Percentiles rank a stretch among this genome's conserved stretches.
These are phyloP conservation scores for Loris lydekkerianus DNA, from an alignment of 2,797 vertebrate genomes.

Conservation along the genomic window DNA sequence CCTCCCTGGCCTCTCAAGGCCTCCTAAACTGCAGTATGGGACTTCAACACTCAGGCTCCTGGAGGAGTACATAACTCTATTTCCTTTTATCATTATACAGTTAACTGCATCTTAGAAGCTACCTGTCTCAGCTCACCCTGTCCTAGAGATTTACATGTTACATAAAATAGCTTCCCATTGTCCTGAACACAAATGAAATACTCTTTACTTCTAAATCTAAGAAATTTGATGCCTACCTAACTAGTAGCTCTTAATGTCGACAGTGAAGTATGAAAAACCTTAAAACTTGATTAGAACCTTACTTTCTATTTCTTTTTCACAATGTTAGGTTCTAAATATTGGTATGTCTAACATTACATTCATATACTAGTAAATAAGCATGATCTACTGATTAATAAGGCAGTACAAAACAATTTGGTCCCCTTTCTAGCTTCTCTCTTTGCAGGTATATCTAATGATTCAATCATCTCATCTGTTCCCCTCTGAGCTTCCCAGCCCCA, in stretches of 20 bases:
- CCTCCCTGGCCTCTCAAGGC: not conserved
- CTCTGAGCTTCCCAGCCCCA: not conserved
- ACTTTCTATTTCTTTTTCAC: not conserved
- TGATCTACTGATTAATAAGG: not conserved
- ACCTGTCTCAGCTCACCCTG: not conserved
- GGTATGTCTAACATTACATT: not conserved
- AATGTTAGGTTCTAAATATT: not conserved
- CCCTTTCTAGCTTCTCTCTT: not conserved
- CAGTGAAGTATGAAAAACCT: not conserved
- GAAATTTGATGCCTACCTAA: not conserved
- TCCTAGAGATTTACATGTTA: not conserved
- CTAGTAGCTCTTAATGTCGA: not conserved
- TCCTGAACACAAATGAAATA: slow-evolving; percentile 29
- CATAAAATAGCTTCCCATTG: not conserved
- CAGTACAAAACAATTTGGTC: not conserved
- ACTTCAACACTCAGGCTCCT: not conserved
- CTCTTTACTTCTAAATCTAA: not conserved
- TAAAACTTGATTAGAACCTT: not conserved
- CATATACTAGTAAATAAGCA: not conserved
- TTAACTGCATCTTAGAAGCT: not conserved
- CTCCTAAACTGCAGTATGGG: not conserved
- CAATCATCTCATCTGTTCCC: not conserved
- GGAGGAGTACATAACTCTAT: not conserved
- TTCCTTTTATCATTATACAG: not conserved
- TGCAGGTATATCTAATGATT: not conserved